Evolutionary conservation across 2,113 vertebrate species (phyloP), one percentile per base, ranked within the genome.

Genomic region (Phrynosoma blainvillii): DNA sequence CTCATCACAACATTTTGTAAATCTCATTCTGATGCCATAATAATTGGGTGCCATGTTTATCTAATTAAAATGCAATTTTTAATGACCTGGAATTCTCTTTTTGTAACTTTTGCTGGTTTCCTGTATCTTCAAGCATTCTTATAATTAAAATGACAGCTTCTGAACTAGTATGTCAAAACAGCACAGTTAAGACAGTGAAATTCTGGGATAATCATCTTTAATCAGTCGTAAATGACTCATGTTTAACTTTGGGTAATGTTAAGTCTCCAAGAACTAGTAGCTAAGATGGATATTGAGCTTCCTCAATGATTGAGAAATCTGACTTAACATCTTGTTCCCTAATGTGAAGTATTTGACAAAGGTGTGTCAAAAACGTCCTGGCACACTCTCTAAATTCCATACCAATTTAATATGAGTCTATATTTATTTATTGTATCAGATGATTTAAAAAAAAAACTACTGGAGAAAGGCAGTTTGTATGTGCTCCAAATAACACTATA

Each of bases 141-240:
- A 70, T 56, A 94, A 94, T 92, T 88, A 71, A 89, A 92, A 86
- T 90, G 91, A 92, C 93, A 93, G 87, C 89, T 94, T 85, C 81
- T 86, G 92, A 94, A 88, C 93, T 88, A 47, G 83, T 21, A 36
- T 86, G 89, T 95, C 92, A 94, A 89, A 95, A 92, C 92, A 94
- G 20, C 90, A 75, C 0, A 0, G 80, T 66, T 91, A 84, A 94
- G 82, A 89, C 83, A 93, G 92, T 52, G 73, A 86, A 92, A 90
- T 77, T 32, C 89, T 73, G 91, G 91, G 86, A 89, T 65, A 87
- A 92, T 91, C 42, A 65, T 86, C 79, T 90, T 86, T 78, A 76
- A 84, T 89, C 91, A 89, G 89, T 80, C 87, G 85, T 14, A 66
- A 84, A 5, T 87, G 89, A 93, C 65, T 93, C 83, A 85, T 36